A percentile compares a stretch with the other conserved stretches of the same genome.
Conservation (phyloP, 1,140 invertebrate species). For the Zaprionus vittiger region DNA sequence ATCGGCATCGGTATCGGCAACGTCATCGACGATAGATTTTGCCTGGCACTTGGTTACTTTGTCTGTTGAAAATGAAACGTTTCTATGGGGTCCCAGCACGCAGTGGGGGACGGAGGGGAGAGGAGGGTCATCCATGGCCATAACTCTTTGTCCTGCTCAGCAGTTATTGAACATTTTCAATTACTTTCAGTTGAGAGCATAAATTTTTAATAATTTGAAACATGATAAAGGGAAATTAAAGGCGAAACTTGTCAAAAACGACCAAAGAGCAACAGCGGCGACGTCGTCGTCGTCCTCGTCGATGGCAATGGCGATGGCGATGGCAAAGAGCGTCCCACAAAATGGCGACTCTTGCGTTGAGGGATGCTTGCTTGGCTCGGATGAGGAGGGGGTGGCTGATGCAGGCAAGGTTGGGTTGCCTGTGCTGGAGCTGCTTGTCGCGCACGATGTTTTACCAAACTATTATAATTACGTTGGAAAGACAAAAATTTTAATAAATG, state of each 20-base stretch:
- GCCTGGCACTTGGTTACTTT: slow-evolving; percentile 76
- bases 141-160: slow-evolving; percentile 81
- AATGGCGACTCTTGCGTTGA: slow-evolving; percentile 27
- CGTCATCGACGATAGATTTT: slow-evolving; percentile 70
- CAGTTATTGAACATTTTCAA: slow-evolving; percentile 83
- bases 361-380: background rate
- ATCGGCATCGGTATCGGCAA: slow-evolving; percentile 46
- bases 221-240: slow-evolving; percentile 83
- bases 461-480: slow-evolving; percentile 83
- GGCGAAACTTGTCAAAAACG: slow-evolving; percentile 75
- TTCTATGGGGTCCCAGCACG: slow-evolving; percentile 15
- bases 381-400: background rate
- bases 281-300: background rate
- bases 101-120: background rate
- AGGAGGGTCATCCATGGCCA: slow-evolving; percentile 46
- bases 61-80: slow-evolving; percentile 51
- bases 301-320: slow-evolving; percentile 2
- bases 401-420: background rate
- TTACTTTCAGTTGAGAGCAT: slow-evolving; percentile 83
- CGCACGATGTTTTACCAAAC: slow-evolving; percentile 82
- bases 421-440: slow-evolving; percentile 61
- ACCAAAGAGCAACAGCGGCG: slow-evolving; percentile 29
- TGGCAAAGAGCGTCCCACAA: slow-evolving; percentile 53
- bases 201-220: slow-evolving; percentile 84
- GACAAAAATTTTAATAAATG: slow-evolving; percentile 83